Evolutionary conservation across 64 coral and sea anemone species (phyloP).

Genomic region (Stichodactyla helianthus): DNA sequence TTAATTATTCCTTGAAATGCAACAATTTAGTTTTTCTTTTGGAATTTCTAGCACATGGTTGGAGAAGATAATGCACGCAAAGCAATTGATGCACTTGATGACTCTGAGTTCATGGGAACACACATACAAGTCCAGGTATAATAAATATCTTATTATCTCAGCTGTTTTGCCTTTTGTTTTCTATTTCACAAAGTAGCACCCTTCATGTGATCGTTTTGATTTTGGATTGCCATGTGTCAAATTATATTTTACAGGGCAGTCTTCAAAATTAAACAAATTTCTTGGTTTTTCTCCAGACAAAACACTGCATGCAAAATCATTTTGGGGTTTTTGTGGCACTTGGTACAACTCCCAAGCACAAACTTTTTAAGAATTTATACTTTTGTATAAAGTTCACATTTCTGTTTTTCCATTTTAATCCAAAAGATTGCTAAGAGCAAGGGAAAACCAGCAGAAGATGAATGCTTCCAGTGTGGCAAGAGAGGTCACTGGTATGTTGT

Average conservation of each 20-base stretch:
- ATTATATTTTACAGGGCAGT: no score
- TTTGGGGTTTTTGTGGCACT: background rate
- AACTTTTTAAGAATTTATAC: background rate
- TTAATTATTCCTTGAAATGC: no score
- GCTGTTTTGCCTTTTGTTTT: no score
- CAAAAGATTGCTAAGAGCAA: slow-evolving; percentile 86
- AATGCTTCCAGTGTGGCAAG: slow-evolving; percentile 93
- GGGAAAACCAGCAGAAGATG: slow-evolving; percentile 90
- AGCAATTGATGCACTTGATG: slow-evolving; percentile 70
- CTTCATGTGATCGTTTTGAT: background rate
- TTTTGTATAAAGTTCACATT: background rate
- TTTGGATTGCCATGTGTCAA: no score
- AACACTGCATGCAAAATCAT: background rate
- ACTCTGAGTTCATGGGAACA: slow-evolving; percentile 86
- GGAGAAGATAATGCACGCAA: slow-evolving; percentile 60
- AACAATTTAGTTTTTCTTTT: background rate
- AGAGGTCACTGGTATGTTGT: slow-evolving; percentile 77
- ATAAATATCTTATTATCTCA: background rate
- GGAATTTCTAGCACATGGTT: slow-evolving; percentile 70
- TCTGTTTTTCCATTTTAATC: slow-evolving; percentile 1
- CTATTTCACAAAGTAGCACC: background rate
- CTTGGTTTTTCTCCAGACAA: background rate
- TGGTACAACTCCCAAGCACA: background rate
- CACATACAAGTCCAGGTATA: slow-evolving; percentile 96
- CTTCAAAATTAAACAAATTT: no score